Base-by-base conservation (phyloP, 2,888 invertebrate genomes). In the Mantis religiosa region DNA sequence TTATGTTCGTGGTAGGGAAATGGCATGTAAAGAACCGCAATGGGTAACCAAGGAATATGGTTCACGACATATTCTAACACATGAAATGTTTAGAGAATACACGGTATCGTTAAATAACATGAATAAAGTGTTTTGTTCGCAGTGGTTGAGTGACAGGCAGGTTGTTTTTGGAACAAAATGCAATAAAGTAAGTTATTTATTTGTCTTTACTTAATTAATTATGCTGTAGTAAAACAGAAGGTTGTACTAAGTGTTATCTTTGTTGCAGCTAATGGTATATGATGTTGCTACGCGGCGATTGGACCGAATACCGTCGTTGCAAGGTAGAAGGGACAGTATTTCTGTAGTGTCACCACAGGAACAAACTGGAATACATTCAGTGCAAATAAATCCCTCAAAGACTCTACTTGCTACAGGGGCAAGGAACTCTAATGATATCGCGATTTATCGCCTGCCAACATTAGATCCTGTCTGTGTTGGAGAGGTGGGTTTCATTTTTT, bases 81-180 rank as follows among this genome's bases (percentile, higher is more conserved):
- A 98, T 92, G 97, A 98, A 93, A 97, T 98, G 95, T 96, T 97
- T 92, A 96, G 96, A 91, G 98, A 98, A 93, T 96, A 97, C 30
- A 96, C 97, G 15, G 96, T 98, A 92, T 96, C 95, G 92, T 94
- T 98, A 90, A 97, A 97, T 91, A 97, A 96, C 93, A 97, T 98
- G 95, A 98, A 98, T 93, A 98, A 98, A 94, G 97, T 98, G 89
- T 99, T 99, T 94, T 98, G 98, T 93, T 98, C 98, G 0, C 97
- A 98, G 93, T 99, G 99, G 99, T 95, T 99, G 82, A 98, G 98
- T 91, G 98, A 98, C 93, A 95, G 98, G 92, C 98, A 98, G 94
- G 97, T 99, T 89, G 98, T 98, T 30, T 98, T 98, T 93, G 99
- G 99, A 88, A 99, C 99, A 87, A 99, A 99, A 93, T 99, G 99